Percentiles rank a stretch among this genome's conserved stretches.
Evolutionary conservation across 1,140 invertebrate genomes (phyloP).

Genomic region (Lepidurus arcticus): DNA sequence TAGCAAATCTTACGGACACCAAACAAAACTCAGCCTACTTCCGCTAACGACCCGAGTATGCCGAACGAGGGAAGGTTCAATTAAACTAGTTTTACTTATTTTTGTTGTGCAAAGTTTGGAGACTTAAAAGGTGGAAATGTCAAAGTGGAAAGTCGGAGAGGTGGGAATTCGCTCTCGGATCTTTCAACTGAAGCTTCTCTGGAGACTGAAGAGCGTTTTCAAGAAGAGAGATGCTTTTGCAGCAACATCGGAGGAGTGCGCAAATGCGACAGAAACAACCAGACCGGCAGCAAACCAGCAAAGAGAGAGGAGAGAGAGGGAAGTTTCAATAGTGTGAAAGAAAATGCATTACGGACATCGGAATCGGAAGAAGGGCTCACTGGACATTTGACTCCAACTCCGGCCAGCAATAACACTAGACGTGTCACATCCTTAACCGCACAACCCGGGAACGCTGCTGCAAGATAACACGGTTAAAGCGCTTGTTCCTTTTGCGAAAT

Average conservation of each 20-base stretch:
- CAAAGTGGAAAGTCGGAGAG: background rate
- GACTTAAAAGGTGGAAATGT: background rate
- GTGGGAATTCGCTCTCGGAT: background rate
- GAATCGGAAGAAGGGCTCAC: slow-evolving; percentile 8
- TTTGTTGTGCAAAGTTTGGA: too few species aligned
- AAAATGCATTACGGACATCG: slow-evolving; percentile 16
- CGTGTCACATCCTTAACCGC: slow-evolving; percentile 8
- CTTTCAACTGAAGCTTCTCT: background rate
- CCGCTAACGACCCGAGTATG: too few species aligned
- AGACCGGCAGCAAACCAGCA: background rate
- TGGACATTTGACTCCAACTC: slow-evolving; percentile 19
- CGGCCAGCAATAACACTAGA: background rate
- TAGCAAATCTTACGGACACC: too few species aligned
- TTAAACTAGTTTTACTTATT: too few species aligned
- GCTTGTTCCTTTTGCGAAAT: background rate
- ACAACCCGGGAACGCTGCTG: background rate
- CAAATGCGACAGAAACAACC: slow-evolving; percentile 1
- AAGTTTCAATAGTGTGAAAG: background rate
- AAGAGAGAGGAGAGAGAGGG: background rate
- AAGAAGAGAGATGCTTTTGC: background rate
- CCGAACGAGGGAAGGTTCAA: too few species aligned
- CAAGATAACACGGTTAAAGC: background rate
- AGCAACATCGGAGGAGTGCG: background rate
- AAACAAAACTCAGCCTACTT: too few species aligned
- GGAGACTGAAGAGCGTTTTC: slow-evolving; percentile 21